phyloP scores from a whole-genome alignment of 2,888 invertebrate genomes.

The Endomychus coccineus region DNA sequence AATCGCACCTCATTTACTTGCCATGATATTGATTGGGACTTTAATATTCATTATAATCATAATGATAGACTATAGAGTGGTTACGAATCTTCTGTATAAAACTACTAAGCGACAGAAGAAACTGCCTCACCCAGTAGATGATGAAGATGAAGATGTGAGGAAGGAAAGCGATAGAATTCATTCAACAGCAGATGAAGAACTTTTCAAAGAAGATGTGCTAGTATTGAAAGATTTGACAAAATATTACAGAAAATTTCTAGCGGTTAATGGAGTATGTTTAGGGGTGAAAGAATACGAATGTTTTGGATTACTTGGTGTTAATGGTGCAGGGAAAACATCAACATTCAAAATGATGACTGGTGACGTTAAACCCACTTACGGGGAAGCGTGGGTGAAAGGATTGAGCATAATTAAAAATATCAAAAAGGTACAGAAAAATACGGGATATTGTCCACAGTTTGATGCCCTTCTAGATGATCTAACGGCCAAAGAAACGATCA shows the following conservation, averaged over 20 bases:
- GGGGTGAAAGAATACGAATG: constrained; percentile 65
- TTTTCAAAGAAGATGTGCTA: constrained; percentile 43
- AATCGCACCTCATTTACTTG: too few relatives aligned
- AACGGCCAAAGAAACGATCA: constrained; percentile 44
- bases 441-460: constrained; percentile 49
- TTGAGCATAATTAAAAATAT: constrained; percentile 40
- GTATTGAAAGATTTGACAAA: constrained; percentile 62
- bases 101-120: background rate
- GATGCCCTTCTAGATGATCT: constrained; percentile 45
- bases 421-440: constrained; percentile 50
- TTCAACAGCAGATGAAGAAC: constrained; percentile 33
- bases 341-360: constrained; percentile 85
- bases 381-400: constrained; percentile 54
- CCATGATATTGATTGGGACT: too few relatives aligned
- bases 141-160: constrained; percentile 47
- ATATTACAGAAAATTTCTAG: constrained; percentile 59
- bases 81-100: constrained; percentile 2
- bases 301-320: constrained; percentile 73
- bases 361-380: constrained; percentile 59
- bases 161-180: constrained; percentile 45
- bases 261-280: constrained; percentile 58
- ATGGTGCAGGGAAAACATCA: constrained; percentile 80
- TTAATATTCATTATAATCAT: constrained; percentile 6
- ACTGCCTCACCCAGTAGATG: constrained; percentile 24
- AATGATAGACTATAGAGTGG: constrained; percentile 8